A percentile compares a stretch with the other conserved stretches of the same genome.
Evolutionary conservation across 1,140 invertebrate species (phyloP).

Genomic region (Lordiphosa mommai): DNA sequence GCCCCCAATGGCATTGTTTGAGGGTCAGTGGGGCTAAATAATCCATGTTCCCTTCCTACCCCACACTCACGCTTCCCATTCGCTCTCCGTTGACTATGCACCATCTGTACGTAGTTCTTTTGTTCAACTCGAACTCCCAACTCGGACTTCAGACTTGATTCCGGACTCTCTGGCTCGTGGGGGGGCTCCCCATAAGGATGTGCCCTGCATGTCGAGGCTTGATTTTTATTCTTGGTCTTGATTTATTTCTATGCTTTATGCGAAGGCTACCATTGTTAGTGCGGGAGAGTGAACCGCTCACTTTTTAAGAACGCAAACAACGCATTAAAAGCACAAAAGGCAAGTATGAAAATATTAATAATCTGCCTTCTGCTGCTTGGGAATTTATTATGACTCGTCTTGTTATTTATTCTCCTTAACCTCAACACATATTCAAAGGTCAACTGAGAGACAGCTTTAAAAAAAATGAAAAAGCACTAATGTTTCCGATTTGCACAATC

Average conservation of each 20-base stretch:
- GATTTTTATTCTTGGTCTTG: conserved; percentile 56
- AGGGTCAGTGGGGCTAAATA: conserved; percentile 4
- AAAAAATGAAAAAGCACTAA: conserved; percentile 1
- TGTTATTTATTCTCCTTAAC: conserved; percentile 51
- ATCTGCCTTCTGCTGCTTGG: conserved; percentile 30
- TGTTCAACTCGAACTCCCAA: conserved; percentile 24
- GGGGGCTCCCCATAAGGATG: conserved; percentile 18
- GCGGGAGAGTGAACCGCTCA: conserved; percentile 11
- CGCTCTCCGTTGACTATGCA: conserved; percentile 1
- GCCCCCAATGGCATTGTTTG: conserved; percentile 39
- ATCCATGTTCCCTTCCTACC: background rate
- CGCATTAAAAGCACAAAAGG: conserved; percentile 50
- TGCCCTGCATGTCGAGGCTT: conserved; percentile 56
- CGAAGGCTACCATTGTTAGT: conserved; percentile 27
- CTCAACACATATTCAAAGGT: conserved; percentile 37
- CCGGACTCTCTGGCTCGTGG: background rate
- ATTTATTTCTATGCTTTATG: conserved; percentile 53
- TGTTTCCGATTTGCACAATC: background rate
- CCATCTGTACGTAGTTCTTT: conserved; percentile 23
- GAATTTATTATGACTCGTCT: conserved; percentile 39
- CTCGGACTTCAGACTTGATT: conserved; percentile 6
- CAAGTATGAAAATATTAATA: conserved; percentile 72
- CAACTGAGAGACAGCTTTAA: conserved; percentile 24
- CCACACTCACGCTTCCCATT: background rate
- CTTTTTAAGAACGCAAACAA: conserved; percentile 67